Evolutionary conservation across 2,888 invertebrate genomes (phyloP).

Genomic region (Callyntrura guangdongensis): DNA sequence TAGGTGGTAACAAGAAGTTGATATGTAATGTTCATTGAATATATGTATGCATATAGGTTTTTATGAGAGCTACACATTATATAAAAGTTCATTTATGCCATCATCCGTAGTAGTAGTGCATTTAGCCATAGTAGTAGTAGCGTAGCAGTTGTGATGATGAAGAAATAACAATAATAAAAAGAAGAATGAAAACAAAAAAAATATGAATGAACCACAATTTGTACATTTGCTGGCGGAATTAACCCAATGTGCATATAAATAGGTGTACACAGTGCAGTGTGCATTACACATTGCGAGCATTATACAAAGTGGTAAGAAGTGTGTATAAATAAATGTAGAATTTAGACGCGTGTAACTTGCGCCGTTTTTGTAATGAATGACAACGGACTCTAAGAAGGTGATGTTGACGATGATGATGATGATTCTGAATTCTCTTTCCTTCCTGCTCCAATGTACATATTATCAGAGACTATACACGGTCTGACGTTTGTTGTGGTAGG

Average conservation of each 20-base stretch:
- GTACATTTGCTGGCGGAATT: background rate
- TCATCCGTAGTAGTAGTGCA: background rate
- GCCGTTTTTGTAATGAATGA: constrained; percentile 48
- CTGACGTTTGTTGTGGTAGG: constrained; percentile 70
- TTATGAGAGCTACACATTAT: background rate
- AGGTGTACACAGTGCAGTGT: background rate
- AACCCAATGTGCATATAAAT: constrained; percentile 18
- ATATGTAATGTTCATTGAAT: constrained; percentile 22
- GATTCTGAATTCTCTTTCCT: constrained; percentile 60
- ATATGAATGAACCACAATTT: constrained; percentile 70
- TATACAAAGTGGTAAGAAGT: background rate
- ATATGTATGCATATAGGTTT: background rate
- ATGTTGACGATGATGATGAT: constrained; percentile 51
- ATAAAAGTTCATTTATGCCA: background rate
- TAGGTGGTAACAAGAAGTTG: constrained; percentile 31
- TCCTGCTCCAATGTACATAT: background rate
- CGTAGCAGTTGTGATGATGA: constrained; percentile 14
- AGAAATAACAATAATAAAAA: constrained; percentile 37
- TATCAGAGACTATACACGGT: constrained; percentile 11
- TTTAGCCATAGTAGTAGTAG: background rate
- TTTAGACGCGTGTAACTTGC: constrained; percentile 5
- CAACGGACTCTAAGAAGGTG: constrained; percentile 10
- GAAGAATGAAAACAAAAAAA: constrained; percentile 51
- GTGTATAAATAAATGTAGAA: no score
- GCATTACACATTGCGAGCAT: background rate